Percentiles rank a stretch among this genome's conserved stretches.
These are phyloP conservation scores for Pocillopora damicornis DNA, from an alignment of 64 coral and sea anemone species.

Conservation along the genomic window DNA sequence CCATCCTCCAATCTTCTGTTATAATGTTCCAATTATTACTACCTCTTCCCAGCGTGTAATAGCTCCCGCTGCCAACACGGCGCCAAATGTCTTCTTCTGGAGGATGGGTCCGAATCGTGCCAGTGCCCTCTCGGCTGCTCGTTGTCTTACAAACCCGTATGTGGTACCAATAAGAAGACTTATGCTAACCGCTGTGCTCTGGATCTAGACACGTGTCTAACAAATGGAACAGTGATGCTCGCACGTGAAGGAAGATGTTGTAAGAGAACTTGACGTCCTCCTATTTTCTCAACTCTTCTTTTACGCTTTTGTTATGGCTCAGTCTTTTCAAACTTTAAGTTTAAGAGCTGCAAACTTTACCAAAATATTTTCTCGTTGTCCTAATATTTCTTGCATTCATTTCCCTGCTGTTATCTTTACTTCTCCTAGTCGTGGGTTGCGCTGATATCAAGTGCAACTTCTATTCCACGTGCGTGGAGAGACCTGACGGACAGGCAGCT, in stretches of 20 bases:
- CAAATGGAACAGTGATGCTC: slow-evolving; percentile 25
- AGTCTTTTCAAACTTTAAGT: too few relatives aligned
- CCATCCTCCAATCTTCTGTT: not conserved
- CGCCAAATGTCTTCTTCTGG: slow-evolving; percentile 52
- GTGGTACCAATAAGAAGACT: slow-evolving; percentile 59
- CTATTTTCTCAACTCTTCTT: not conserved
- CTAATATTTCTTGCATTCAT: too few relatives aligned
- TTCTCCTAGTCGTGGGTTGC: slow-evolving; percentile 69
- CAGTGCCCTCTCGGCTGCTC: slow-evolving; percentile 47
- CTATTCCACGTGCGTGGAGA: slow-evolving; percentile 74
- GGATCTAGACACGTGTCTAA: slow-evolving; percentile 38
- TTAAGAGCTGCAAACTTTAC: not conserved
- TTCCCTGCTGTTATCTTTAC: not conserved
- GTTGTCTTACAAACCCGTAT: slow-evolving; percentile 59
- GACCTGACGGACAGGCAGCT: slow-evolving; percentile 67
- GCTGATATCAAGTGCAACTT: slow-evolving; percentile 63
- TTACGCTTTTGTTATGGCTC: not conserved
- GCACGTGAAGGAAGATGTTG: slow-evolving; percentile 54
- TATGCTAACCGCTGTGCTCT: slow-evolving; percentile 51
- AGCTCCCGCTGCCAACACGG: slow-evolving; percentile 19
- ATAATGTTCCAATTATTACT: not conserved
- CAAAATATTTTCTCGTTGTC: not conserved
- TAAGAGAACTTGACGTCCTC: slow-evolving; percentile 36
- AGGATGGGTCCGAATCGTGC: slow-evolving; percentile 38
- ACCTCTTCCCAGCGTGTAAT: slow-evolving; percentile 28